phyloP scores from a whole-genome alignment of 64 coral and sea anemone genomes.

The Astreopora myriophthalma region DNA sequence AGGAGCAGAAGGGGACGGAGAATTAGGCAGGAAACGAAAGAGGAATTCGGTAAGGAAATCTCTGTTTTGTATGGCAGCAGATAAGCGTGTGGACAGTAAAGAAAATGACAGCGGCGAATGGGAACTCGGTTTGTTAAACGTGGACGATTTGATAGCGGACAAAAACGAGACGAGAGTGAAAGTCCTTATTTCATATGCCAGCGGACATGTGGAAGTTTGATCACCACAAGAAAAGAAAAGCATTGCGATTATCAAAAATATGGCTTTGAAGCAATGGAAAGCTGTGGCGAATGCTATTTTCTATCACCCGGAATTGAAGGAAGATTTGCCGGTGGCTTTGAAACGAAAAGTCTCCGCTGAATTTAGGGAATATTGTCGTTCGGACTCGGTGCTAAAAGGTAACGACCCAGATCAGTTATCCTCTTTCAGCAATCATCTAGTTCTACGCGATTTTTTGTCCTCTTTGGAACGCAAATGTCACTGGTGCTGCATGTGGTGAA shows the following conservation, averaged over 20 bases:
- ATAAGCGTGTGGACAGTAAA: too few species aligned
- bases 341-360: not conserved
- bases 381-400: not conserved
- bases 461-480: not conserved
- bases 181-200: too few species aligned
- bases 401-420: not conserved
- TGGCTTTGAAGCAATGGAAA: not conserved
- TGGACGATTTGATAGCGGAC: too few species aligned
- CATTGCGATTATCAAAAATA: conserved; percentile 5
- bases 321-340: not conserved
- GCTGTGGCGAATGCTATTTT: not conserved
- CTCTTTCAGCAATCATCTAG: not conserved
- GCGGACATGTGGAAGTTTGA: too few species aligned
- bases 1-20: too few species aligned
- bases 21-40: too few species aligned
- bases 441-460: not conserved
- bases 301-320: not conserved
- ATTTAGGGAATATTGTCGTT: not conserved
- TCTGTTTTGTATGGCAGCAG: too few species aligned
- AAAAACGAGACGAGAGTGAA: too few species aligned
- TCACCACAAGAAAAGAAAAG: too few species aligned
- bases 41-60: too few species aligned
- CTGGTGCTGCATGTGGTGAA: not conserved
- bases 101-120: too few species aligned
- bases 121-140: too few species aligned